phyloP scores from a whole-genome alignment of 2,888 invertebrate genomes.

The Ormyrus nitidulus region DNA sequence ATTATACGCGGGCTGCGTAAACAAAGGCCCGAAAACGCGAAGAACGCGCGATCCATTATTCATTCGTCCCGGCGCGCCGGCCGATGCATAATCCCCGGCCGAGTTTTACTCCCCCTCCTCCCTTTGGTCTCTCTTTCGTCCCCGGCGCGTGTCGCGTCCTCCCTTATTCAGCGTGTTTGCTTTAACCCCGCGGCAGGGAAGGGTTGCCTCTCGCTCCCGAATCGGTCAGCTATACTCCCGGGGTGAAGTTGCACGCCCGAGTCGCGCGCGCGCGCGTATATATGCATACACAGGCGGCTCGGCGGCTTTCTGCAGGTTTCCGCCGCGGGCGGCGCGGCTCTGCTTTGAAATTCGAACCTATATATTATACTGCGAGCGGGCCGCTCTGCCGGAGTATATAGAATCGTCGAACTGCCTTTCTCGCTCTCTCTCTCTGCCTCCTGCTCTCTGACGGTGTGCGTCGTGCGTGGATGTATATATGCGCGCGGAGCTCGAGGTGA shows the following conservation, averaged over 20 bases:
- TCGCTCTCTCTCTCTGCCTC: too few relatives aligned
- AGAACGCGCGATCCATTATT: conserved; percentile 16
- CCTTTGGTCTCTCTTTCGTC: not conserved
- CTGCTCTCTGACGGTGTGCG: too few relatives aligned
- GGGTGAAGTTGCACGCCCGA: not conserved
- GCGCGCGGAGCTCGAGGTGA: too few relatives aligned
- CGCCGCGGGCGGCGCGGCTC: conserved; percentile 16
- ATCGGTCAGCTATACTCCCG: not conserved
- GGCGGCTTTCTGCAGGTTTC: conserved; percentile 19
- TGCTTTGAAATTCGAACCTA: conserved; percentile 40
- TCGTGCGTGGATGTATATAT: too few relatives aligned
- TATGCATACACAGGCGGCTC: too few relatives aligned
- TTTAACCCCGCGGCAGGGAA: conserved; percentile 14
- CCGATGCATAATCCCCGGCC: not conserved
- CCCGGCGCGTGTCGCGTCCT: not conserved
- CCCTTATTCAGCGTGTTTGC: conserved; percentile 33
- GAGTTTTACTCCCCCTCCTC: not conserved
- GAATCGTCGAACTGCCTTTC: too few relatives aligned
- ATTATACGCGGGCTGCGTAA: not conserved
- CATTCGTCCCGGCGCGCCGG: not conserved
- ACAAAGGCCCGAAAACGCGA: not conserved
- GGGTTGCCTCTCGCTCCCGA: not conserved
- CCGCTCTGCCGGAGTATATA: not conserved
- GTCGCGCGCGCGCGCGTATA: not conserved
- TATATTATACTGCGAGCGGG: conserved; percentile 26